Percentiles rank a stretch among this genome's conserved stretches.
Evolutionary conservation across 1,140 invertebrate genomes (phyloP).

Genomic region (Aporrectodea caliginosa): DNA sequence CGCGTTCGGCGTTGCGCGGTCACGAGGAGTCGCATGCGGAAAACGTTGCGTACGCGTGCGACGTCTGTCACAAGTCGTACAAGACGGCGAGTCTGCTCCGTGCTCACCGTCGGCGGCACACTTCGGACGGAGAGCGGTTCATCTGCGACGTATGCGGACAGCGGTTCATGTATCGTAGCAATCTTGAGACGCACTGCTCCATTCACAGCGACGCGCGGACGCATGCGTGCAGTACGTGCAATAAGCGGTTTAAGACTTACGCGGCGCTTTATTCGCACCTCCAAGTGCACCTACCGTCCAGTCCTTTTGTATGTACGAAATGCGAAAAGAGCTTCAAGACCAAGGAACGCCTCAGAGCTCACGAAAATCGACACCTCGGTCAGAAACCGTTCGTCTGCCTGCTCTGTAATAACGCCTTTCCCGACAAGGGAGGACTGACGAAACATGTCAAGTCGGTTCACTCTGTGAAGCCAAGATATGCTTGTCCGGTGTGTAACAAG

Average conservation of each 20-base stretch:
- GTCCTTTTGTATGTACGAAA: conserved; percentile 60
- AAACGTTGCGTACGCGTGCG: conserved; percentile 39
- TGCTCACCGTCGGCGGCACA: conserved; percentile 45
- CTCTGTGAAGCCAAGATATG: conserved; percentile 43
- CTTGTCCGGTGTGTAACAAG: conserved; percentile 55
- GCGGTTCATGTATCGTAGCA: conserved; percentile 49
- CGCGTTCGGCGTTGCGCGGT: conserved; percentile 79
- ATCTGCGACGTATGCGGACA: conserved; percentile 50
- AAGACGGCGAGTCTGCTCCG: conserved; percentile 43
- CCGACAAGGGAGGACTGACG: conserved; percentile 48
- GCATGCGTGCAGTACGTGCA: conserved; percentile 41
- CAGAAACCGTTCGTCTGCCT: conserved; percentile 60
- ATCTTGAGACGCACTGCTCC: conserved; percentile 41
- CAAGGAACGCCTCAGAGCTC: conserved; percentile 58
- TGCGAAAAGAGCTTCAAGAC: conserved; percentile 63
- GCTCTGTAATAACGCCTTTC: conserved; percentile 56
- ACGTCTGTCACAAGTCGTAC: conserved; percentile 44
- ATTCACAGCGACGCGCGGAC: conserved; percentile 42
- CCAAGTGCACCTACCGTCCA: conserved; percentile 59
- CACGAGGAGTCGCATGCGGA: conserved; percentile 52
- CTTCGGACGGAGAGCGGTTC: conserved; percentile 39
- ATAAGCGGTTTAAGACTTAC: conserved; percentile 48
- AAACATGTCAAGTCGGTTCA: conserved; percentile 52
- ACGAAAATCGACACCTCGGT: conserved; percentile 59
- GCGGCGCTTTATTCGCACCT: conserved; percentile 46